phyloP scores from a whole-genome alignment of 2,888 invertebrate genomes.

The Cerastoderma edule region DNA sequence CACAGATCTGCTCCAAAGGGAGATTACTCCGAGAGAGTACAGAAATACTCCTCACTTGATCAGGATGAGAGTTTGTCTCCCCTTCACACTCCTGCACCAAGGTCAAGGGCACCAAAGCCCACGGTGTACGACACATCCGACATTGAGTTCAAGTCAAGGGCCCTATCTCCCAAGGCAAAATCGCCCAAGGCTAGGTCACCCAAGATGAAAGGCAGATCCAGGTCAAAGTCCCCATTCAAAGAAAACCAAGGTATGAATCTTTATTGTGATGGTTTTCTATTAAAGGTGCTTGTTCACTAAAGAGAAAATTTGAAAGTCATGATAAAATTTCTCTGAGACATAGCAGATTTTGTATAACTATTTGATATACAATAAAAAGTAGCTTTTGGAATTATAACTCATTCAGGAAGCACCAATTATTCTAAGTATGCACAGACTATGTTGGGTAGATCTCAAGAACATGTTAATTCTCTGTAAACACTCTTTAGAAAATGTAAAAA shows the following conservation, averaged over 20 bases:
- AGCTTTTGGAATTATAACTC: no score
- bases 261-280: no score
- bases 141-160: slow-evolving; percentile 48
- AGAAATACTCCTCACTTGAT: slow-evolving; percentile 55
- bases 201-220: slow-evolving; percentile 31
- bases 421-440: no score
- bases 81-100: slow-evolving; percentile 78
- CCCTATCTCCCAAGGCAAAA: slow-evolving; percentile 36
- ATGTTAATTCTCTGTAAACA: no score
- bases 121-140: slow-evolving; percentile 64
- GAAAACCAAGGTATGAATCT: slow-evolving; percentile 49
- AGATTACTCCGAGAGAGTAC: slow-evolving; percentile 53
- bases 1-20: slow-evolving; percentile 36
- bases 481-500: no score
- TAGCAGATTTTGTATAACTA: no score
- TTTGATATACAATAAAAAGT: no score
- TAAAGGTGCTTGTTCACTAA: no score
- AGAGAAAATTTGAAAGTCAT: no score
- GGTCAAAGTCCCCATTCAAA: slow-evolving; percentile 53
- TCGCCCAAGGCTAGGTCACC: slow-evolving; percentile 35
- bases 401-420: no score
- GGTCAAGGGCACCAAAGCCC: slow-evolving; percentile 75
- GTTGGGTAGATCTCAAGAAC: no score
- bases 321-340: no score
- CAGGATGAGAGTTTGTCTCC: slow-evolving; percentile 67